phyloP scores from a whole-genome alignment of 2,113 vertebrate genomes.

The Halcyon senegalensis region DNA sequence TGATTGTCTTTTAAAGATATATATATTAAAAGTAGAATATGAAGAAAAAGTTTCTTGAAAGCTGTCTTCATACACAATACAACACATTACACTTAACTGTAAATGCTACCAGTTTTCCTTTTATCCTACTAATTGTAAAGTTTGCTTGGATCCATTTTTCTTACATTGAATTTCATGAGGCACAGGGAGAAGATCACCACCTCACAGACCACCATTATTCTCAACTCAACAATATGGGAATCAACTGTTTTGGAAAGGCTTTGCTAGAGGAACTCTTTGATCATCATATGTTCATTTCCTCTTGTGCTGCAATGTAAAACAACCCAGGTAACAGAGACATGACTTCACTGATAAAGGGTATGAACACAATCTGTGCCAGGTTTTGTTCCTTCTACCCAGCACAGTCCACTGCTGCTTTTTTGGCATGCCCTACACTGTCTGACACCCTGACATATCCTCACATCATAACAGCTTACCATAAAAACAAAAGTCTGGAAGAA shows the following conservation, averaged over 20 bases:
- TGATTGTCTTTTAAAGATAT: not conserved
- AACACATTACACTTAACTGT: not conserved
- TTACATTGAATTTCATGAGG: not conserved
- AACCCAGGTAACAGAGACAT: not conserved
- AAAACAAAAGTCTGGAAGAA: not conserved
- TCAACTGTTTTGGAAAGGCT: not conserved
- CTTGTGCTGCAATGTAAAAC: not conserved
- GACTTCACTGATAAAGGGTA: rapidly evolving
- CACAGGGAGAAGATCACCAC: not conserved
- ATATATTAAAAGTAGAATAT: not conserved
- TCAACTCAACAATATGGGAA: not conserved
- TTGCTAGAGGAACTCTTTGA: not conserved
- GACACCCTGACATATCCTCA: not conserved
- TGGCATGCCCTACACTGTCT: not conserved
- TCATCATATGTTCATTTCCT: not conserved
- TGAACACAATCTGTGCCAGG: not conserved
- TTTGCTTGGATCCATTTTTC: not conserved
- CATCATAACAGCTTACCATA: not conserved
- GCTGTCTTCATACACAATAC: not conserved
- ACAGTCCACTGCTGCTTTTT: not conserved
- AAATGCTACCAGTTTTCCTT: not conserved
- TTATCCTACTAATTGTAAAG: not conserved
- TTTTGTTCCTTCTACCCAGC: not conserved
- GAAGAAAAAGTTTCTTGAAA: not conserved
- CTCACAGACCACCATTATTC: not conserved